Evolutionary conservation across 1,140 invertebrate species (phyloP).

Genomic region (Diplogasteroides magnus): DNA sequence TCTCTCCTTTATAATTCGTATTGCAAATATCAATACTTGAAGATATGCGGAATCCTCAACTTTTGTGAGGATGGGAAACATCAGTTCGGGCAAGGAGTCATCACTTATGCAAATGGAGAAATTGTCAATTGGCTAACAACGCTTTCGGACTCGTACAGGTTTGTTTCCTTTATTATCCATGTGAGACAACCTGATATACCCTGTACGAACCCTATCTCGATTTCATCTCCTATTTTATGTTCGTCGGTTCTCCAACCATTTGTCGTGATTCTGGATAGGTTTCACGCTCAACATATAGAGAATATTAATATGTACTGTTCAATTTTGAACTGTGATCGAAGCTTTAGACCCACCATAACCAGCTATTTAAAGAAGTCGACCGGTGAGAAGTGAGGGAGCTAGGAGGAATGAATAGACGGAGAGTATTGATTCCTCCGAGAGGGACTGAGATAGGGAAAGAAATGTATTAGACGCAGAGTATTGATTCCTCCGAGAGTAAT

Average conservation of each 20-base stretch:
- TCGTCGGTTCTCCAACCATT: background rate
- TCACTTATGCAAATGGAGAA: slow-evolving; percentile 85
- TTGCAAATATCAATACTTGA: background rate
- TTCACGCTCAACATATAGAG: background rate
- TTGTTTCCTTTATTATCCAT: background rate
- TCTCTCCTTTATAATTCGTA: too few species aligned
- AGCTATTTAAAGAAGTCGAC: too few species aligned
- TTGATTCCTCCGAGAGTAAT: background rate
- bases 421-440: too few species aligned
- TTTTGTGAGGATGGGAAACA: slow-evolving; percentile 90
- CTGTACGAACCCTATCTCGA: too few species aligned
- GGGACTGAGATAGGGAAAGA: too few species aligned
- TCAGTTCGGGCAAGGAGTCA: slow-evolving; percentile 92
- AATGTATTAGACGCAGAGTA: background rate
- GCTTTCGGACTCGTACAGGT: slow-evolving; percentile 83
- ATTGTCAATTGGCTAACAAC: slow-evolving; percentile 95
- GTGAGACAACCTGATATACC: background rate
- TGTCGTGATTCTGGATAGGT: background rate
- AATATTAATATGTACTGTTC: background rate
- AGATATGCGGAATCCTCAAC: slow-evolving; percentile 75
- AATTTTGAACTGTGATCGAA: too few species aligned
- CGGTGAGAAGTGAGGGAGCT: too few species aligned
- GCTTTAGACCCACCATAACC: too few species aligned
- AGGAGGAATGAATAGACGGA: too few species aligned
- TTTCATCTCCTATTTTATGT: too few species aligned